A percentile compares a stretch with the other conserved stretches of the same genome.
Evolutionary conservation across 2,113 vertebrate species (phyloP).

Genomic region (Myotis lucifugus): DNA sequence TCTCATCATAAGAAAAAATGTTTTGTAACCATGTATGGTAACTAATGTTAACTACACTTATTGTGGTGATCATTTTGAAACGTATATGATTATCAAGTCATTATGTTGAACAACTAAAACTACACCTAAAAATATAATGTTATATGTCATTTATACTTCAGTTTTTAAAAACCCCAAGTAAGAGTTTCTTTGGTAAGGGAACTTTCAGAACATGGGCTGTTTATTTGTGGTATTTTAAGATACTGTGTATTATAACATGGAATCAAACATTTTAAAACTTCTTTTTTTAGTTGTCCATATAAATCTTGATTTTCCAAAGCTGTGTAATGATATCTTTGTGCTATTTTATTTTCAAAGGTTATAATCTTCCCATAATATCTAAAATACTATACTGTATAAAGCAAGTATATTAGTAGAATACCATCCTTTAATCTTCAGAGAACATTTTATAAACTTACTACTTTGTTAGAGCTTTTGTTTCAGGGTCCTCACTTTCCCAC

Average conservation of each 20-base stretch:
- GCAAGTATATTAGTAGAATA: constrained; percentile 26
- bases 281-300: constrained; percentile 19
- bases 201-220: constrained; percentile 9
- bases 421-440: neutral
- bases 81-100: neutral
- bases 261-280: neutral
- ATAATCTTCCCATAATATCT: neutral
- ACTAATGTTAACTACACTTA: neutral
- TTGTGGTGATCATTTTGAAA: neutral
- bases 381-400: neutral
- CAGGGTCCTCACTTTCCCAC: neutral
- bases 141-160: neutral
- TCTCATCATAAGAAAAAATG: neutral
- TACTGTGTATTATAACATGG: neutral
- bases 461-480: constrained; percentile 25
- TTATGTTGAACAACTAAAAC: neutral
- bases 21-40: neutral
- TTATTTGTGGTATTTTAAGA: constrained; percentile 41
- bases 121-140: neutral
- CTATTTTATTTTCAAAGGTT: constrained; percentile 47
- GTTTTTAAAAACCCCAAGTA: neutral
- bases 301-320: constrained; percentile 26
- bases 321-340: neutral
- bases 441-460: neutral
- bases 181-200: neutral